Percentiles rank a stretch among this genome's conserved stretches.
These are phyloP conservation scores for Ctenopoma kingsleyae DNA, from an alignment of 2,797 vertebrate genomes.

Conservation along the genomic window DNA sequence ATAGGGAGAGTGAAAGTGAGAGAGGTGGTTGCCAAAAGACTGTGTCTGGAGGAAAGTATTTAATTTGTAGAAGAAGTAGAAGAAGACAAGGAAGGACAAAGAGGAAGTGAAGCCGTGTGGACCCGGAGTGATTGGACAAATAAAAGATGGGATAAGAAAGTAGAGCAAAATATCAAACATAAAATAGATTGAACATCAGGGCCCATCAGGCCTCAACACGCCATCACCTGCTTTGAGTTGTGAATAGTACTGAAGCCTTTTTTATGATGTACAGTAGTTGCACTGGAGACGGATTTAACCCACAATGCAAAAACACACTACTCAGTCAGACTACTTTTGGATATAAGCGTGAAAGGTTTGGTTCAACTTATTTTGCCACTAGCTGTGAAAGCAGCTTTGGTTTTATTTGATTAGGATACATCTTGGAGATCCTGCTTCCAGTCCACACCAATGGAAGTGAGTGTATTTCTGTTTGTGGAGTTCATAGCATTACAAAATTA, in stretches of 20 bases:
- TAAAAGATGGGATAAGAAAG: constrained; percentile 63
- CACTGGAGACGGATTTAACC: constrained; percentile 29
- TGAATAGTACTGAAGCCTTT: constrained; percentile 28
- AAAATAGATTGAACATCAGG: constrained; percentile 17
- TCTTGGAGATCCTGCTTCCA: background rate
- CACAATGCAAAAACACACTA: constrained; percentile 23
- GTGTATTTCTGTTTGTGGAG: background rate
- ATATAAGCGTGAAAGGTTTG: background rate
- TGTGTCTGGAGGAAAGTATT: constrained; percentile 54
- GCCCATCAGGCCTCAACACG: constrained; percentile 8
- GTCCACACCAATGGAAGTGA: background rate
- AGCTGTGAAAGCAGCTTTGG: background rate
- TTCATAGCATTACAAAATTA: background rate
- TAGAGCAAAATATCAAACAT: constrained; percentile 60
- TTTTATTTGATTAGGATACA: background rate
- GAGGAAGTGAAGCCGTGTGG: constrained; percentile 69
- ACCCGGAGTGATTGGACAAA: constrained; percentile 54
- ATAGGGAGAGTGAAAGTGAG: constrained; percentile 41
- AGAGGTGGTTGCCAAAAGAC: constrained; percentile 31
- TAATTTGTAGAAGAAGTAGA: constrained; percentile 34
- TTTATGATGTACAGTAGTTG: constrained; percentile 6
- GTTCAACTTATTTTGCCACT: background rate
- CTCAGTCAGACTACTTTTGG: constrained; percentile 9
- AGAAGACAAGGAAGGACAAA: constrained; percentile 49
- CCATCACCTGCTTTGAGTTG: constrained; percentile 16